phyloP scores from a whole-genome alignment of 2,888 invertebrate species.

The Acanthosepion esculentum region DNA sequence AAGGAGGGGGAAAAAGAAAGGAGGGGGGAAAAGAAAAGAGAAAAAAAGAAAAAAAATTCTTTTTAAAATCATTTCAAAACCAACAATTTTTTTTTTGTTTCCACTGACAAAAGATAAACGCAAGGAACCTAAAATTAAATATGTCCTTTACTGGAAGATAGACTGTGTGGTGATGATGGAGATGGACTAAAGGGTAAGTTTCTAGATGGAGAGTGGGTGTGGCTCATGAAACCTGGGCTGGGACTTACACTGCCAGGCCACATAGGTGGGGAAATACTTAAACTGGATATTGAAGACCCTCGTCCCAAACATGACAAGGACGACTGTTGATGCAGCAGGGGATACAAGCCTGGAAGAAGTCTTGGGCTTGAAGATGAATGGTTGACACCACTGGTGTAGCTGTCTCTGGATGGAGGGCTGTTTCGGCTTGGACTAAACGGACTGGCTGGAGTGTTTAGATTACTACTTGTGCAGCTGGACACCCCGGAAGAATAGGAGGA shows the following conservation, averaged over 20 bases:
- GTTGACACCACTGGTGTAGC: neutral
- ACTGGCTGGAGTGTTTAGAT: neutral
- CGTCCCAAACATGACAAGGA: neutral
- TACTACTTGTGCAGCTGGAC: neutral
- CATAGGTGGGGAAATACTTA: neutral
- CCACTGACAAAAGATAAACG: neutral
- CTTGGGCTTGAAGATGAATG: neutral
- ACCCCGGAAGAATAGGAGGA: neutral
- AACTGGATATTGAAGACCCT: neutral
- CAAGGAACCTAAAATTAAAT: neutral
- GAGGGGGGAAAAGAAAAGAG: neutral
- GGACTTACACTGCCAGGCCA: neutral
- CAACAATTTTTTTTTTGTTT: no score
- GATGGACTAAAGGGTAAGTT: neutral
- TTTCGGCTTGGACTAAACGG: neutral
- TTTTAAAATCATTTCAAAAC: neutral
- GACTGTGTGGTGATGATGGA: neutral
- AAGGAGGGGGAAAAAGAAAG: neutral
- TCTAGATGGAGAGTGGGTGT: neutral
- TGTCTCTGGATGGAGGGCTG: constrained; percentile 19
- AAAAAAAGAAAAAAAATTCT: neutral
- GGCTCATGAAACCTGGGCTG: neutral
- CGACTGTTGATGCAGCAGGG: constrained; percentile 38
- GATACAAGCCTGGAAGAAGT: neutral
- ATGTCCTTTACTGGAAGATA: neutral